Conservation (phyloP, 1,140 invertebrate genomes). For the Cryptotermes secundus region DNA sequence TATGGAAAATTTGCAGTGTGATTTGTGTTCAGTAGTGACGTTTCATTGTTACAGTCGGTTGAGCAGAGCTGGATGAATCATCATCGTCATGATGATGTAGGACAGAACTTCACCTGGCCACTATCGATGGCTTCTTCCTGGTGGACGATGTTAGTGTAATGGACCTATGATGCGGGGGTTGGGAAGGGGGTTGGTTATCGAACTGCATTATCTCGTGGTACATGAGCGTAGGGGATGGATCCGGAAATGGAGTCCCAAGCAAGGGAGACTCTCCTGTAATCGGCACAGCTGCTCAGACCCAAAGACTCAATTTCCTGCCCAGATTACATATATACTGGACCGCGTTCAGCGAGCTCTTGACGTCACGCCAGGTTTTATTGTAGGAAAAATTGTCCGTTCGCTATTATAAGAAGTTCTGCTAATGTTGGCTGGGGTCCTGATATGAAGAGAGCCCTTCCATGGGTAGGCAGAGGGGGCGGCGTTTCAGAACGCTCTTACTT, state of each 20-base stretch:
- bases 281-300: neutral
- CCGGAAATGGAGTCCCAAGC: constrained; percentile 26
- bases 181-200: neutral
- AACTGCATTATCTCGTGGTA: constrained; percentile 6
- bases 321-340: constrained; percentile 23
- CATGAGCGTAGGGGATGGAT: neutral
- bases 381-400: neutral
- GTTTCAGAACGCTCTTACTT: too few relatives aligned
- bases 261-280: neutral
- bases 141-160: neutral
- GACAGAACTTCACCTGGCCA: neutral
- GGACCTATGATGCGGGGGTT: neutral
- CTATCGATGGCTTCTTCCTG: neutral
- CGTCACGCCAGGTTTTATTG: constrained; percentile 10
- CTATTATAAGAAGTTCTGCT: neutral
- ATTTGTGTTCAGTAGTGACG: too few relatives aligned
- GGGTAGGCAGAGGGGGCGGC: too few relatives aligned
- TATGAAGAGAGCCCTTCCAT: neutral
- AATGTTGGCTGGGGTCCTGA: neutral
- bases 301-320: constrained; percentile 25
- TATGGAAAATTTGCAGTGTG: too few relatives aligned
- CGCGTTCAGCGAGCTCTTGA: neutral
- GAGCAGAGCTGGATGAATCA: too few relatives aligned
- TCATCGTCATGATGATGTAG: neutral
- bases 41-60: too few relatives aligned